Percentiles rank a stretch among this genome's conserved stretches.
Conservation (phyloP, 2,797 vertebrate genomes). For the Mionectes olivaceus region DNA sequence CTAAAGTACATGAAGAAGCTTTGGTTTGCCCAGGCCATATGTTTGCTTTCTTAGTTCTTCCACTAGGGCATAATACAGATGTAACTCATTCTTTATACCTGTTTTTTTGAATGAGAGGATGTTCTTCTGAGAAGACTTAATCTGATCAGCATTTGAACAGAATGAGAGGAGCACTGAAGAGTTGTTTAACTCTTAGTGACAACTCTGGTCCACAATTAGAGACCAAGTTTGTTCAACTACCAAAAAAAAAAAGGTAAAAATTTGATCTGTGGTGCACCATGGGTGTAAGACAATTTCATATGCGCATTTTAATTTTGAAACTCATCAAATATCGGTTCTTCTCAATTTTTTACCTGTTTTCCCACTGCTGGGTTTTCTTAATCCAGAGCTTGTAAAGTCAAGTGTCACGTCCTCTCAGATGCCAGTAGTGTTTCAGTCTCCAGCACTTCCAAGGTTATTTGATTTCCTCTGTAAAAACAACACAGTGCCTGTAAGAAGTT, state of each 20-base stretch:
- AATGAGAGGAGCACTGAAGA: neutral
- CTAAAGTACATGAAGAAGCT: neutral
- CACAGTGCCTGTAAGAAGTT: neutral
- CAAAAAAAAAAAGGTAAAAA: neutral
- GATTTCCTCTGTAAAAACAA: neutral
- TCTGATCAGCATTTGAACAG: neutral
- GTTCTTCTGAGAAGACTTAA: neutral
- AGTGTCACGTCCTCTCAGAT: neutral
- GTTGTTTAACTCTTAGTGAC: neutral
- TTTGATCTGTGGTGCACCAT: neutral
- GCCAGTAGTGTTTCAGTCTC: neutral
- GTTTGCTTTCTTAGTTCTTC: neutral
- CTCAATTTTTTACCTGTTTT: neutral
- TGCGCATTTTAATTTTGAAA: neutral
- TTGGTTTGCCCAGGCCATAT: neutral
- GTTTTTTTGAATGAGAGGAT: neutral
- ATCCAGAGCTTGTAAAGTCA: neutral
- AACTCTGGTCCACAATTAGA: neutral
- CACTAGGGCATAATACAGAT: neutral
- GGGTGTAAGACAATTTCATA: neutral
- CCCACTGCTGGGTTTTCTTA: fast-evolving
- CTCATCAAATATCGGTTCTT: neutral
- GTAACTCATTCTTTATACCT: neutral
- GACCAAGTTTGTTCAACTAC: neutral
- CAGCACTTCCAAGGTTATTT: neutral